Conservation (phyloP, 2,888 invertebrate species). For the Penaeus monodon region DNA sequence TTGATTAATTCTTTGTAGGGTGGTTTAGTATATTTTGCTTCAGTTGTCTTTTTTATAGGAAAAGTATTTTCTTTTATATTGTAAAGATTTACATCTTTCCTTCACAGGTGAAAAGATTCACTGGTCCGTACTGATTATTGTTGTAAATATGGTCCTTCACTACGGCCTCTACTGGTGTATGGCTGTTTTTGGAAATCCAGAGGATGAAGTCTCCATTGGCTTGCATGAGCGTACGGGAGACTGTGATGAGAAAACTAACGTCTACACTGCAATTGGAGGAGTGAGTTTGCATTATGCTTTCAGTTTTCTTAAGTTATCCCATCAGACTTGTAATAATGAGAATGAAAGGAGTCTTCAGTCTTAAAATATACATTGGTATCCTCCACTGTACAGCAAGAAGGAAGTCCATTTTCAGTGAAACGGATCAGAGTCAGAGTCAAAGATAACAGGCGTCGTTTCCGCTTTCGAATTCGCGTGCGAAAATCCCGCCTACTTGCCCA, state of each 20-base stretch:
- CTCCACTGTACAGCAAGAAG: too few relatives aligned
- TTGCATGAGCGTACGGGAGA: slow-evolving; percentile 83
- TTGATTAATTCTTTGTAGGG: too few relatives aligned
- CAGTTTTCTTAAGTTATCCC: neutral
- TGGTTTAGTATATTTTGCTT: too few relatives aligned
- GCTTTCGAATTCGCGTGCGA: too few relatives aligned
- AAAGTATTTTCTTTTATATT: neutral
- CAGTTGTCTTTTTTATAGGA: too few relatives aligned
- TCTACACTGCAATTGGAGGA: slow-evolving; percentile 79
- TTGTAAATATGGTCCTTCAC: slow-evolving; percentile 74
- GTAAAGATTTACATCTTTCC: neutral
- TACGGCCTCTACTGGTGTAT: slow-evolving; percentile 77
- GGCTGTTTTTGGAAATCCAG: slow-evolving; percentile 78
- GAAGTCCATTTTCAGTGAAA: too few relatives aligned
- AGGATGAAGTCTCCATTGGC: slow-evolving; percentile 78
- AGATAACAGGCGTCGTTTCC: neutral
- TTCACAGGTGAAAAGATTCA: slow-evolving; percentile 55
- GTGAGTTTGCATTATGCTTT: slow-evolving; percentile 71
- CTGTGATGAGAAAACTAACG: slow-evolving; percentile 76
- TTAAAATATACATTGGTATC: too few relatives aligned
- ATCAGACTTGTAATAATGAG: too few relatives aligned
- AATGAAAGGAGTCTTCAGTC: too few relatives aligned
- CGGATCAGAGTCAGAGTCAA: neutral
- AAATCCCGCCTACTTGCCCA: too few relatives aligned
- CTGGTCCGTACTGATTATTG: slow-evolving; percentile 67